Base-by-base conservation (phyloP, 1,140 invertebrate species). In the Wiebesia pumilae region DNA sequence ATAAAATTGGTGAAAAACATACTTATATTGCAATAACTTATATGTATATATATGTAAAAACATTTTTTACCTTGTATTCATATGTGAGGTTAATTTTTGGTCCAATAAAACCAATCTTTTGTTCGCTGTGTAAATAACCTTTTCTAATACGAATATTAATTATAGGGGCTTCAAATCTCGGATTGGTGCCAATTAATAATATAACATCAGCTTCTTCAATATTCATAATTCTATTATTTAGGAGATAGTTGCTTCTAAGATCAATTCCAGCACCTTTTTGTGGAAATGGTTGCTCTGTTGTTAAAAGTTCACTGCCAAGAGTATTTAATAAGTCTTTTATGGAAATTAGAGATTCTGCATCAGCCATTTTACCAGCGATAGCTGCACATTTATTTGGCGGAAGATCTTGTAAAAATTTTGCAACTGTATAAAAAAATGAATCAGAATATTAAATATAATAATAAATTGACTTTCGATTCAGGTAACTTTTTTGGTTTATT, bases 81-180 rank as follows among this genome's bases (percentile, higher is more conserved):
- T 99, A 99, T 0, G 97, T 98, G 21, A 99, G 95, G 94, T 99
- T 98, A 43, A 99, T 95, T 91, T 98, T 95, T 2, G 97, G 96
- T 65, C 99, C 99, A 91, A 99, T 96, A 19, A 98, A 91, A 1
- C 96, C 98, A 47, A 98, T 91, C 85, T 89, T 98, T 95, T 85
- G 95, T 92, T 98, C 97, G 91, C 97, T 97, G 90, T 98, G 97
- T 16, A 98, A 94, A 94, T 97, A 99, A 78, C 96, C 96, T 94
- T 99, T 99, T 54, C 99, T 96, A 86, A 99, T 96, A 89, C 99
- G 96, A 0, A 99, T 97, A 94, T 99, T 99, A 27, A 99, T 94
- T 14, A 99, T 93, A 14, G 99, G 98, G n/a, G 99, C 99, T 94
- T 99, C 99, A 92, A 97, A 99, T 84, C 99, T 95, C 0, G 98